Percentiles rank a stretch among this genome's conserved stretches.
These are phyloP conservation scores for Parazoanthus swiftii DNA, from an alignment of 92 coral and sea anemone genomes.

Conservation along the genomic window DNA sequence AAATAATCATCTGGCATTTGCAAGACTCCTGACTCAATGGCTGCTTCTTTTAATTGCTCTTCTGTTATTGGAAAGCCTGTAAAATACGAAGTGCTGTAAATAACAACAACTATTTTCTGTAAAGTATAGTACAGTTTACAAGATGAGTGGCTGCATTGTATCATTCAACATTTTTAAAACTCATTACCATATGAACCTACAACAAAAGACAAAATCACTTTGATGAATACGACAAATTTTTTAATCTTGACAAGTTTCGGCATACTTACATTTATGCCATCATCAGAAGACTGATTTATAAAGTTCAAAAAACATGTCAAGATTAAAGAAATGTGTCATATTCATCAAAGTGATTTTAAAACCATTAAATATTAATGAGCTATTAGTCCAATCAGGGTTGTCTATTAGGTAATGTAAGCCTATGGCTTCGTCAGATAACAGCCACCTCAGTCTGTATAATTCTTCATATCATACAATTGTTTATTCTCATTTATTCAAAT, in stretches of 20 bases:
- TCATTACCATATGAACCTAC: constrained; percentile 27
- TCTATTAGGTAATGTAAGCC: no score
- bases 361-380: no score
- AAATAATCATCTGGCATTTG: constrained; percentile 27
- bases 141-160: constrained; percentile 19
- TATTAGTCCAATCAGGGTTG: no score
- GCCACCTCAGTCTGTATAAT: no score
- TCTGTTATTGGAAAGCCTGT: constrained; percentile 31
- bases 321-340: constrained; percentile 22
- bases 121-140: constrained; percentile 26
- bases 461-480: no score
- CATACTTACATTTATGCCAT: not conserved
- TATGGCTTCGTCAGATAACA: no score
- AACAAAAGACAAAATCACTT: constrained; percentile 38
- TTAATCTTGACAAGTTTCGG: constrained; percentile 36
- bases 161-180: constrained; percentile 26
- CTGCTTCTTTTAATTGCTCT: constrained; percentile 32
- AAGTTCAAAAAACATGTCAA: constrained; percentile 35
- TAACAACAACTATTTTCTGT: constrained; percentile 11
- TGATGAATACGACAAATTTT: constrained; percentile 9
- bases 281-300: constrained; percentile 39
- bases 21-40: constrained; percentile 35
- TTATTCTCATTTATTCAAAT: no score
- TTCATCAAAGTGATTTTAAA: no score
- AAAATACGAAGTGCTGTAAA: constrained; percentile 13